A percentile compares a stretch with the other conserved stretches of the same genome.
These are phyloP conservation scores for Taenaris catops DNA, from an alignment of 2,888 invertebrate genomes.

Conservation along the genomic window DNA sequence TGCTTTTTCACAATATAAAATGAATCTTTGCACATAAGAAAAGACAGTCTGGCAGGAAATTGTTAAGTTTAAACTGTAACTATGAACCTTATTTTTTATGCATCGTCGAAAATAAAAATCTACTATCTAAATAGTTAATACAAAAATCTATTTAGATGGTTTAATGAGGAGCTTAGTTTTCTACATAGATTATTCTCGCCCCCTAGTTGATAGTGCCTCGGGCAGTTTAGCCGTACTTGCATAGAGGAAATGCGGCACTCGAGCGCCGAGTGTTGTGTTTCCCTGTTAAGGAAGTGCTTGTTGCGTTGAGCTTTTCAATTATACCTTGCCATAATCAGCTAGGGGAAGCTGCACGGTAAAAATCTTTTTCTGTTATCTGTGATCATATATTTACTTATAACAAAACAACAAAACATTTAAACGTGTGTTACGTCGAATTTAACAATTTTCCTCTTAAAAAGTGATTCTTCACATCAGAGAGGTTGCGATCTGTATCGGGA, in stretches of 20 bases:
- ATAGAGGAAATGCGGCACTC: slow-evolving; percentile 40
- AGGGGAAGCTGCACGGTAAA: slow-evolving; percentile 24
- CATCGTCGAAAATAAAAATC: too few species aligned
- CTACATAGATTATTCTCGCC: slow-evolving; percentile 32
- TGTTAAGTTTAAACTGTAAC: too few species aligned
- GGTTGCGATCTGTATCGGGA: too few species aligned
- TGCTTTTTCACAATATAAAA: too few species aligned
- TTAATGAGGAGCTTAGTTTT: slow-evolving; percentile 10
- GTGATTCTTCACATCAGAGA: too few species aligned
- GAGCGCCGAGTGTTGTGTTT: slow-evolving; percentile 48
- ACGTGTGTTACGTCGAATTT: too few species aligned
- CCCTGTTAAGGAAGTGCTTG: slow-evolving; percentile 55
- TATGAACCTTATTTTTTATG: too few species aligned
- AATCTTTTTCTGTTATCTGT: slow-evolving; percentile 6
- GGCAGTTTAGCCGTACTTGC: slow-evolving; percentile 35
- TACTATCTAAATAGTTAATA: neutral
- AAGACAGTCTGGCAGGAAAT: too few species aligned
- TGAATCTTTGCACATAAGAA: neutral
- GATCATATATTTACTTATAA: too few species aligned
- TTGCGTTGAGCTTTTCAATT: slow-evolving; percentile 65
- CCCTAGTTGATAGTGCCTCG: too few species aligned
- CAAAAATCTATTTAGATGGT: neutral
- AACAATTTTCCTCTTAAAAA: too few species aligned
- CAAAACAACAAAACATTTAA: too few species aligned
- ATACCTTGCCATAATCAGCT: slow-evolving; percentile 43